These are phyloP conservation scores for Actias luna DNA, from an alignment of 2,888 invertebrate species.

Conservation along the genomic window DNA sequence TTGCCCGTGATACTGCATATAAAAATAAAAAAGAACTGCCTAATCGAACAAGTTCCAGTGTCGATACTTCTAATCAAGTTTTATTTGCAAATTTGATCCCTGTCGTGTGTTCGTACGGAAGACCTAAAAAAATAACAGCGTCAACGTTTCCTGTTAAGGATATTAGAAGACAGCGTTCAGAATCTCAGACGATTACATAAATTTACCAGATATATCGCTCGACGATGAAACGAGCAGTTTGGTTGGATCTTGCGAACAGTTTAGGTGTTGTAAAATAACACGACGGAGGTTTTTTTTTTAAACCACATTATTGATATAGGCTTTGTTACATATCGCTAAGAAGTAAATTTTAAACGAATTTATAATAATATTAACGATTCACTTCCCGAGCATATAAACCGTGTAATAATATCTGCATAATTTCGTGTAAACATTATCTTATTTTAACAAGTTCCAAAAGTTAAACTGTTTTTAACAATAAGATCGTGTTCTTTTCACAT, in stretches of 20 bases:
- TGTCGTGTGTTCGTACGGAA: neutral
- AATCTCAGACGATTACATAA: conserved; percentile 36
- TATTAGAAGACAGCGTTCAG: conserved; percentile 16
- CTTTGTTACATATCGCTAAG: conserved; percentile 25
- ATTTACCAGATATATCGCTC: conserved; percentile 29
- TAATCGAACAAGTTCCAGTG: too few species aligned
- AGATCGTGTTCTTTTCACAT: conserved; percentile 37
- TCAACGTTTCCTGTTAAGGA: neutral
- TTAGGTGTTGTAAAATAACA: conserved; percentile 42
- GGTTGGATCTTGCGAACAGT: conserved; percentile 32
- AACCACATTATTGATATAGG: conserved; percentile 43
- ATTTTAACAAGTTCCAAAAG: conserved; percentile 27
- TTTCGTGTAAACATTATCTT: conserved; percentile 7
- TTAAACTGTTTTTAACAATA: conserved; percentile 31
- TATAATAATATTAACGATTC: neutral
- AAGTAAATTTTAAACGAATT: conserved; percentile 33
- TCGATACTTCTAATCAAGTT: too few species aligned
- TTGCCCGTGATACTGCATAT: too few species aligned
- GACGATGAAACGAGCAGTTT: conserved; percentile 41
- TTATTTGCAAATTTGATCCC: too few species aligned
- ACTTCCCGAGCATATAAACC: conserved; percentile 20
- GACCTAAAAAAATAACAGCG: neutral
- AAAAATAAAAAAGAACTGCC: too few species aligned
- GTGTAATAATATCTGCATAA: conserved; percentile 15
- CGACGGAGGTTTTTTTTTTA: conserved; percentile 49